Conservation (phyloP, 2,113 vertebrate genomes). For the Heterotis niloticus region DNA sequence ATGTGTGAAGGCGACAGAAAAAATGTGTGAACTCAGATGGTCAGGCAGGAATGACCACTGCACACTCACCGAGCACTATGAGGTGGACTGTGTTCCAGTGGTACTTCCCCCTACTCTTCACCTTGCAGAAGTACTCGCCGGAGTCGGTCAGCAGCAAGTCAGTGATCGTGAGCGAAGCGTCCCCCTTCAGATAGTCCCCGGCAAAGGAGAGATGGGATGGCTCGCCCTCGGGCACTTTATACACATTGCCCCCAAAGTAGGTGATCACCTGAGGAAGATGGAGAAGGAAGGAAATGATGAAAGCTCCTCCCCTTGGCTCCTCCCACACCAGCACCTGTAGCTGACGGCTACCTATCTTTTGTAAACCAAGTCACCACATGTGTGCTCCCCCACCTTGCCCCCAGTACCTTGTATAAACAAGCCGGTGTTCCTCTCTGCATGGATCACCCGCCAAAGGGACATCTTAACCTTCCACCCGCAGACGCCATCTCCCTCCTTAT, state of each 20-base stretch:
- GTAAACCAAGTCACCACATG: too few species aligned
- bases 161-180: constrained; percentile 80
- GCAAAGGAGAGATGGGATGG: constrained; percentile 76
- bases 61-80: constrained; percentile 77
- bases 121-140: constrained; percentile 87
- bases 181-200: constrained; percentile 80
- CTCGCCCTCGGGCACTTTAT: constrained; percentile 69
- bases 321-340: background rate
- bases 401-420: background rate
- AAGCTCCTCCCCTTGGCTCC: background rate
- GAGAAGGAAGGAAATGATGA: background rate
- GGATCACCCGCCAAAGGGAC: constrained; percentile 50
- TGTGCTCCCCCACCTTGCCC: too few species aligned
- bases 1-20: background rate
- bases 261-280: constrained; percentile 74
- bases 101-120: constrained; percentile 83
- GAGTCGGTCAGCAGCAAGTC: constrained; percentile 80
- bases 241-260: constrained; percentile 76
- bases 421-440: constrained; percentile 36
- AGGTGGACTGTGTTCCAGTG: constrained; percentile 79
- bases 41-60: background rate
- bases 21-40: too few species aligned
- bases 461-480: constrained; percentile 57
- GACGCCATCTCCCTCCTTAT: constrained; percentile 53
- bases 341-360: background rate